These are phyloP conservation scores for Trachemys scripta DNA, from an alignment of 2,113 vertebrate genomes.

Conservation along the genomic window DNA sequence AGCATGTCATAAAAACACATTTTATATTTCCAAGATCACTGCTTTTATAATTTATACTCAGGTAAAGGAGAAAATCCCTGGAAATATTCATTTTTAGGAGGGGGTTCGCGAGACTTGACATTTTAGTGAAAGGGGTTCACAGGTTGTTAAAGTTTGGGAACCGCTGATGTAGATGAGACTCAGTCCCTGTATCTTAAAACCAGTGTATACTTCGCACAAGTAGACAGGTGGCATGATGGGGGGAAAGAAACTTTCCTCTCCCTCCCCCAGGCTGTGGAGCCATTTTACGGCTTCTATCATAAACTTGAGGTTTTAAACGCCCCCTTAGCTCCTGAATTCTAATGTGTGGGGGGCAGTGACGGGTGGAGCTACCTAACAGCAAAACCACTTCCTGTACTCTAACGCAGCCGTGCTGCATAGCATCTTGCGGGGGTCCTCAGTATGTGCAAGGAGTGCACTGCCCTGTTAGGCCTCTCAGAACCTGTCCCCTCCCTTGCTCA, in stretches of 20 bases:
- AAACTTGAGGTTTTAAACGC: not conserved
- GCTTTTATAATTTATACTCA: too few relatives aligned
- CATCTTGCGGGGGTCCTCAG: not conserved
- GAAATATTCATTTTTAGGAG: too few relatives aligned
- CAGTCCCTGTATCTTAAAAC: not conserved
- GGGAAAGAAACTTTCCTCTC: not conserved
- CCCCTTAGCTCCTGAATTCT: not conserved
- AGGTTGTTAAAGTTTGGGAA: too few relatives aligned
- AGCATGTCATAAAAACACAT: too few relatives aligned
- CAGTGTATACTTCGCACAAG: not conserved
- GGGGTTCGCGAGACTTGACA: too few relatives aligned
- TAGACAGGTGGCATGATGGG: not conserved
- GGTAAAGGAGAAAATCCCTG: too few relatives aligned
- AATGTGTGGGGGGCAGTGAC: not conserved
- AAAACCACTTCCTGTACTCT: not conserved
- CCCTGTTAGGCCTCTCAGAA: not conserved
- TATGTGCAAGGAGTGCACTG: not conserved
- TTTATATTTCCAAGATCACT: too few relatives aligned
- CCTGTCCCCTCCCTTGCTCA: not conserved
- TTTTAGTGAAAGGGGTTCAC: too few relatives aligned
- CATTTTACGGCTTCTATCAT: not conserved
- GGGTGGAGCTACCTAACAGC: not conserved
- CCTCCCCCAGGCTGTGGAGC: fast-evolving
- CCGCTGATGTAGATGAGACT: not conserved
- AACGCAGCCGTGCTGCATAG: not conserved